phyloP scores from a whole-genome alignment of 1,140 invertebrate genomes.

The Saxidomus purpurata region DNA sequence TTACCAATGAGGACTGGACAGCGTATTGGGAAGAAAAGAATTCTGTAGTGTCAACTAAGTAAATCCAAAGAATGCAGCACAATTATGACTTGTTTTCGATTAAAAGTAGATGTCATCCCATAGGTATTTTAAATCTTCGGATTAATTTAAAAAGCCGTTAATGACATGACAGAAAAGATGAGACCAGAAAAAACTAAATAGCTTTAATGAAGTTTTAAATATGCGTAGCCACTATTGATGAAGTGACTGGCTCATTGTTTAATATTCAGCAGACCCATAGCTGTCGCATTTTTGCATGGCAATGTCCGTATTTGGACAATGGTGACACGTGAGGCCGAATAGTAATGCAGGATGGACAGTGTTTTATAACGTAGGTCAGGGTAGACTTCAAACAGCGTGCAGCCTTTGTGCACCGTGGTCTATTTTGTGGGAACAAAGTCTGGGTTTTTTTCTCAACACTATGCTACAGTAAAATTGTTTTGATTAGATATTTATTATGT shows the following conservation, averaged over 20 bases:
- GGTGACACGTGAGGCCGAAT: conserved; percentile 7
- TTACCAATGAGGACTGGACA: too few species aligned
- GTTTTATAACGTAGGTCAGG: conserved; percentile 17
- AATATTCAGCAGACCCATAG: conserved; percentile 13
- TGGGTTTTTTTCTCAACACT: neutral
- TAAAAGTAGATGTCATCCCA: neutral
- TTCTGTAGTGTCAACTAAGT: too few species aligned
- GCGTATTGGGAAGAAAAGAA: too few species aligned
- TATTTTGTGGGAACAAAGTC: neutral
- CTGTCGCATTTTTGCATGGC: conserved; percentile 40
- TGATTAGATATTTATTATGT: too few species aligned
- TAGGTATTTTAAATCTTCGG: conserved; percentile 18
- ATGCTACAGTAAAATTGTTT: too few species aligned
- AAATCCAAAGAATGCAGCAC: too few species aligned
- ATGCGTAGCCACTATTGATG: conserved; percentile 25
- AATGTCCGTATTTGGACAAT: neutral
- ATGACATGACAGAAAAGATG: neutral
- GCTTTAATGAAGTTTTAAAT: conserved; percentile 29
- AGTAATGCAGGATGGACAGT: conserved; percentile 47
- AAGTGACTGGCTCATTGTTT: neutral
- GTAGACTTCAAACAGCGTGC: neutral
- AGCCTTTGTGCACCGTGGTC: neutral
- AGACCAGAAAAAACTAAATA: conserved; percentile 35
- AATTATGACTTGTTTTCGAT: neutral
- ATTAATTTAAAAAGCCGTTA: conserved; percentile 38